Evolutionary conservation across 2,113 vertebrate species (phyloP).

Genomic region (Tetrao urogallus): DNA sequence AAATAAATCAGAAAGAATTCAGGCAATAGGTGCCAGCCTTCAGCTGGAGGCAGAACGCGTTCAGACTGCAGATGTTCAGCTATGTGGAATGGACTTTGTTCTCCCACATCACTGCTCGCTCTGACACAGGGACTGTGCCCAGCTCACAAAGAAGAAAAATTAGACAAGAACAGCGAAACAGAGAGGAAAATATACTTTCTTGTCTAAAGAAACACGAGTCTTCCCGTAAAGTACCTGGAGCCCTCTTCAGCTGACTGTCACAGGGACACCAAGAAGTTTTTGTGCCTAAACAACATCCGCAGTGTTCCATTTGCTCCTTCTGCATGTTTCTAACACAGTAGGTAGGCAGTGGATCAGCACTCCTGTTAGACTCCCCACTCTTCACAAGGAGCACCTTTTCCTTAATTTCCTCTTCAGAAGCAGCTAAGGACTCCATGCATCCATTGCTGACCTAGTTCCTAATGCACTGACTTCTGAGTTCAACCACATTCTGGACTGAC

Average conservation of each 20-base stretch:
- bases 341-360: neutral
- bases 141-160: neutral
- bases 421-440: neutral
- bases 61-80: neutral
- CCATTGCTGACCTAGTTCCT: neutral
- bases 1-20: neutral
- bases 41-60: fast-evolving
- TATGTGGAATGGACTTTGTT: neutral
- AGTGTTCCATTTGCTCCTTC: neutral
- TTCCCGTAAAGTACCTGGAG: neutral
- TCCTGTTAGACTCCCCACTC: neutral
- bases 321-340: neutral
- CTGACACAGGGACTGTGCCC: too few species aligned
- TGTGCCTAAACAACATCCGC: neutral
- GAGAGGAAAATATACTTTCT: neutral
- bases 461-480: fast-evolving
- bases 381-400: neutral
- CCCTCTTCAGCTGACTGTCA: neutral
- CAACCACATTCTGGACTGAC: neutral
- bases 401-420: neutral
- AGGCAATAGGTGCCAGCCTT: neutral
- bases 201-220: neutral
- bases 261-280: too few species aligned
- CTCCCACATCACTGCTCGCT: fast-evolving
- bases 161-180: neutral